Conservation (phyloP, 2,888 invertebrate genomes). For the Cataglyphis albicans region DNA sequence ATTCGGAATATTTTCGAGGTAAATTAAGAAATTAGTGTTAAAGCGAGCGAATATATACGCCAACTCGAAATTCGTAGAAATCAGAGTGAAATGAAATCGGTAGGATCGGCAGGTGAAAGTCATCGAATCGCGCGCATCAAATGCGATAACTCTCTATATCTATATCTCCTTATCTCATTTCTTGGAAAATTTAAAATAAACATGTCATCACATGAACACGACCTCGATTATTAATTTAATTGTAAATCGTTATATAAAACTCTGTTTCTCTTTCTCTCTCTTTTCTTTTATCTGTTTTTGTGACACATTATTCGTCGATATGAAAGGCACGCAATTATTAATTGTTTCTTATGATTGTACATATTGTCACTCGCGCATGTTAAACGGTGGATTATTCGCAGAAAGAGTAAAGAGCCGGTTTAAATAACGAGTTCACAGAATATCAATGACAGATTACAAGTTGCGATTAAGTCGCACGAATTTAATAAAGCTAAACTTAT, state of each 20-base stretch:
- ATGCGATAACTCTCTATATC: constrained; percentile 36
- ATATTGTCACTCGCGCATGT: constrained; percentile 12
- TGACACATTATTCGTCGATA: not conserved
- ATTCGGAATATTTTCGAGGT: not conserved
- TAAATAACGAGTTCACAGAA: constrained; percentile 38
- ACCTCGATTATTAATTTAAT: constrained; percentile 58
- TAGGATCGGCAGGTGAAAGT: constrained; percentile 41
- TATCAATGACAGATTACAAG: not conserved
- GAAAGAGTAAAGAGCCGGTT: not conserved
- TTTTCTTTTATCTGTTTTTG: not conserved
- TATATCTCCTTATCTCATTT: constrained; percentile 25
- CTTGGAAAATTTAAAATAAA: constrained; percentile 63
- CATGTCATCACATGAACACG: constrained; percentile 45
- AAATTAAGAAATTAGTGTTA: constrained; percentile 18
- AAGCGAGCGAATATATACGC: constrained; percentile 3
- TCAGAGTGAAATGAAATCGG: constrained; percentile 18
- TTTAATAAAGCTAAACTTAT: not conserved
- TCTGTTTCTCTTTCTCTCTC: not conserved
- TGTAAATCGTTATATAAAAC: constrained; percentile 45
- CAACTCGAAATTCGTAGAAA: constrained; percentile 46
- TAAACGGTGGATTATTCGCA: constrained; percentile 14
- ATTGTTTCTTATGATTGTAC: not conserved
- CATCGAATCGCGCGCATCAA: not conserved
- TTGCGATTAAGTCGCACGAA: not conserved
- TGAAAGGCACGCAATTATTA: constrained; percentile 36